Evolutionary conservation across 35 echinoderm and acorn worm genomes (phyloP), one percentile per base, ranked within the genome.

Genomic region (Chiridota heheva): DNA sequence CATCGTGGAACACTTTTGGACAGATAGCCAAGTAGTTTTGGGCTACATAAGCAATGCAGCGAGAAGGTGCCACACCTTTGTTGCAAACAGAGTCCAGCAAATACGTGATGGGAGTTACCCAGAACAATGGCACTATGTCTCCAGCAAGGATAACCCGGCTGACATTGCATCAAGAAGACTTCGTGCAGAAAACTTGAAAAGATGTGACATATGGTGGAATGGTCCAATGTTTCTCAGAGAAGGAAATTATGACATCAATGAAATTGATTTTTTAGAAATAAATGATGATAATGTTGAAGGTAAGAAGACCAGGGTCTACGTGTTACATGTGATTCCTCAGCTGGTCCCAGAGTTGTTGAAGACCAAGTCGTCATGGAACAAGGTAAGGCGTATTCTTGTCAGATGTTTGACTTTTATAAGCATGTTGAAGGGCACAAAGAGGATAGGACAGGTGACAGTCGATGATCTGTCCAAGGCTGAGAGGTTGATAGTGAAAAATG

Each of bases 21-120:
- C 90, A 44, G 90, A 87, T 43, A 86, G 83, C 77, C 76, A 75
- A 49, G 42, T 87, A 16, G 90, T 92, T 25, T 56, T 92, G 3
- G 78, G 78, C 5, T 92, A 87, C 66, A 82, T 92, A 58, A 13
- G 40, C 25, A 92, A 92, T 42, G 71, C 42, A 4, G 44, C 76
- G 22, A 82, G 35, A 76, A 40, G 90, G 7, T 92, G 86, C 27
- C 67, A 81, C 36, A 73, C 63, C 10, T 87, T 87, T 47, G 77
- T 92, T 5, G 66, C 84, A 18, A 90, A 90, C 60, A 16, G 83
- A 28, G 58, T 86, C 10, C 67, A 80, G 40, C 58, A 63, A 16
- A 92, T 92, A 24, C 38, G 40, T 27, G 75, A 81, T 38, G 41
- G 18, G 12, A 81, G 70, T 27, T 34, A 71, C 6, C 73, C 73